phyloP scores from a whole-genome alignment of 2,113 vertebrate genomes.

The Maccullochella peelii region DNA sequence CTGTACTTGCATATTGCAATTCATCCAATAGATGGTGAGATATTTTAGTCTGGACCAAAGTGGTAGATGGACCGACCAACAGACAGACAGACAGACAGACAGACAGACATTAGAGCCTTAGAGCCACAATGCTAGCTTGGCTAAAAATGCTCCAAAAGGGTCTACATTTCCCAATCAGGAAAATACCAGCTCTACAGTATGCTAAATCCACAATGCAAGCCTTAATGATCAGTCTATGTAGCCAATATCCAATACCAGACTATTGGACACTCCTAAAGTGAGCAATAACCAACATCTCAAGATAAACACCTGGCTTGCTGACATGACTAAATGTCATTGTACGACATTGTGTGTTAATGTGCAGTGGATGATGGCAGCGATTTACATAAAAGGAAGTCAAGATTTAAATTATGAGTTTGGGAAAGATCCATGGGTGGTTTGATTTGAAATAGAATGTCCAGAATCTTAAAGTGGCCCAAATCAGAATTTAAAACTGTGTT shows the following conservation, averaged over 20 bases:
- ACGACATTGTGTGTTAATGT: not conserved
- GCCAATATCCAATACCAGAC: not conserved
- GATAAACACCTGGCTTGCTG: not conserved
- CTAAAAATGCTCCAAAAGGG: not conserved
- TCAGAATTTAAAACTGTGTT: not conserved
- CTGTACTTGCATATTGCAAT: too few relatives aligned
- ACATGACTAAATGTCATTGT: not conserved
- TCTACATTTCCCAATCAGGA: not conserved
- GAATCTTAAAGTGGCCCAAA: not conserved
- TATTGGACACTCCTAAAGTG: not conserved
- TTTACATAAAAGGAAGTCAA: not conserved
- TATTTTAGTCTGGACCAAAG: too few relatives aligned
- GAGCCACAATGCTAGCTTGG: too few relatives aligned
- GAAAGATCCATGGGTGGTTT: not conserved
- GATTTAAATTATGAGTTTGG: not conserved
- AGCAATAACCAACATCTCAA: not conserved
- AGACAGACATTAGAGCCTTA: too few relatives aligned
- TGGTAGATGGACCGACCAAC: too few relatives aligned
- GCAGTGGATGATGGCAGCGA: not conserved
- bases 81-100: too few relatives aligned
- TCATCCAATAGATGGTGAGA: too few relatives aligned
- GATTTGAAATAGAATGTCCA: not conserved
- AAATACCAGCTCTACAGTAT: not conserved
- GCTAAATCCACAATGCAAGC: not conserved
- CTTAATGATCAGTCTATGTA: not conserved